A percentile compares a stretch with the other conserved stretches of the same genome.
Evolutionary conservation across 2,888 invertebrate genomes (phyloP).

Genomic region (Monoplex corrugatus): DNA sequence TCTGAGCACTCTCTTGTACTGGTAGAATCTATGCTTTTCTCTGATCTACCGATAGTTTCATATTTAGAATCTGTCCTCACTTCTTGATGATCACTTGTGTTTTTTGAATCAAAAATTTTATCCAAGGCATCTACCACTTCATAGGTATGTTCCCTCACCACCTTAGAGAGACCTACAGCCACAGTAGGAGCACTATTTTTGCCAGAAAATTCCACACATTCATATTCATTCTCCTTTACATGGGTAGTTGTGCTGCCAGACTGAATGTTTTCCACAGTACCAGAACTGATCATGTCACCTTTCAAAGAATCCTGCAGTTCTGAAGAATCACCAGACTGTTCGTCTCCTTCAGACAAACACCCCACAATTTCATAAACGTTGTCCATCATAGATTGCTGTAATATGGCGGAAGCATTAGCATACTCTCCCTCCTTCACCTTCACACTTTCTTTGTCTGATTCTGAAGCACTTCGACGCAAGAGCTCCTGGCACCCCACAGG

Average conservation of each 20-base stretch:
- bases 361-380: not conserved
- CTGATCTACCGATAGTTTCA: no score
- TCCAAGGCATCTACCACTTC: no score
- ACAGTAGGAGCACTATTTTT: not conserved
- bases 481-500: slow-evolving; percentile 51
- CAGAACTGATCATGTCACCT: not conserved
- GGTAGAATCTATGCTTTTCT: no score
- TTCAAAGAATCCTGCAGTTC: not conserved
- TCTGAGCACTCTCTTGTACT: no score
- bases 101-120: no score
- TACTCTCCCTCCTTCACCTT: not conserved
- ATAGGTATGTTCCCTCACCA: not conserved
- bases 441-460: not conserved
- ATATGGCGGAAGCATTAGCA: not conserved
- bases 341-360: not conserved
- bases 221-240: not conserved
- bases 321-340: not conserved
- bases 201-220: not conserved
- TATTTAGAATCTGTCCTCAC: no score
- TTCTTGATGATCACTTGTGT: no score
- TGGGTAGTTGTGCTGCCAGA: no score
- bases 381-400: not conserved
- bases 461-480: not conserved
- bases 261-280: no score
- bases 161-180: not conserved